Conservation (phyloP, 2,888 invertebrate species). For the Cephus pulcher region DNA sequence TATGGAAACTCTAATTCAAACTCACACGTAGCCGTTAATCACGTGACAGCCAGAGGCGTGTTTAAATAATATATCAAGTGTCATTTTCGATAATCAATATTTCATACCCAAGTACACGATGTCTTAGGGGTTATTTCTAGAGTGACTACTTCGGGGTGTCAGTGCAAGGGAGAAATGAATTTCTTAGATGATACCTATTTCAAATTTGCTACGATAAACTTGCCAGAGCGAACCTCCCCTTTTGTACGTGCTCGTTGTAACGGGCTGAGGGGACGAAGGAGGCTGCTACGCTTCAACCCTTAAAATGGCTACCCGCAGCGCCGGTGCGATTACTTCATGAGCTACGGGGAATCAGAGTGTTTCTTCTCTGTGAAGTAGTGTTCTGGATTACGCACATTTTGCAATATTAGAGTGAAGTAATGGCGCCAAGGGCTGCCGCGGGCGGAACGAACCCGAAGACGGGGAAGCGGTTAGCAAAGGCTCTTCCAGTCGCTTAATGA, state of each 20-base stretch:
- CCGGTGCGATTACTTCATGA: background rate
- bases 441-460: background rate
- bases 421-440: background rate
- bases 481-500: slow-evolving; percentile 7
- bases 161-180: background rate
- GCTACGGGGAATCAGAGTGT: background rate
- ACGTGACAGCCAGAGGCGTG: background rate
- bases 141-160: background rate
- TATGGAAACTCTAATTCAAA: background rate
- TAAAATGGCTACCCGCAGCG: background rate
- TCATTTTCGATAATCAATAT: background rate
- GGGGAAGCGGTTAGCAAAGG: background rate
- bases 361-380: background rate
- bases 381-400: slow-evolving; percentile 27
- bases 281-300: background rate
- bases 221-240: background rate
- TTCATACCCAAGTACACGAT: background rate
- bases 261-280: background rate
- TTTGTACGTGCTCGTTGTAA: background rate
- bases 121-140: background rate
- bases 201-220: background rate
- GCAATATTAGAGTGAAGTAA: slow-evolving; percentile 23
- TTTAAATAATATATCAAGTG: background rate
- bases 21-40: background rate
- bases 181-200: background rate